A percentile compares a stretch with the other conserved stretches of the same genome.
phyloP scores from a whole-genome alignment of 1,140 invertebrate species.

The Frieseomelitta varia region DNA sequence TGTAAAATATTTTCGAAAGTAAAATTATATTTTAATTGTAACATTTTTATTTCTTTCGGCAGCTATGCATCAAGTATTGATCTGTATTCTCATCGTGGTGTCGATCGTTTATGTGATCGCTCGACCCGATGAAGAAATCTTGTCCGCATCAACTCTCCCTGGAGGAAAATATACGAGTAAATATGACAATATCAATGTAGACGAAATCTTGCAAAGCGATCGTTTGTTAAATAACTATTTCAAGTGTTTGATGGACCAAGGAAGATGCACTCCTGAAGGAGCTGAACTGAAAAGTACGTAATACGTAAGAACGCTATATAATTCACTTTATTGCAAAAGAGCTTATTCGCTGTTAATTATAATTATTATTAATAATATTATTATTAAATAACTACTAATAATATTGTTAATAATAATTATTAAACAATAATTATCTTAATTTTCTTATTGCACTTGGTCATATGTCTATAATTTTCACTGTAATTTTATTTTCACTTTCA shows the following conservation, averaged over 20 bases:
- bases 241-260: slow-evolving; percentile 86
- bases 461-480: too few relatives aligned
- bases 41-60: neutral
- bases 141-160: too few relatives aligned
- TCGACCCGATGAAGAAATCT: slow-evolving; percentile 37
- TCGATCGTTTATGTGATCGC: slow-evolving; percentile 76
- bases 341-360: neutral
- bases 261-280: slow-evolving; percentile 87
- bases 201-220: slow-evolving; percentile 86
- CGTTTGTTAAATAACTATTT: slow-evolving; percentile 86
- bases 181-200: slow-evolving; percentile 88
- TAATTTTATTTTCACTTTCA: too few relatives aligned
- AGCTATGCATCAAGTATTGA: slow-evolving; percentile 73
- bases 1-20: neutral
- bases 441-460: neutral
- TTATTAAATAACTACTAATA: too few relatives aligned
- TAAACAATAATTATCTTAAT: too few relatives aligned
- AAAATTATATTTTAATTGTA: neutral
- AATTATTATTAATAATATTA: too few relatives aligned
- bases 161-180: slow-evolving; percentile 84
- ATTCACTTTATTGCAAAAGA: neutral
- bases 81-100: slow-evolving; percentile 78
- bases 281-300: slow-evolving; percentile 87
- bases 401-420: too few relatives aligned
- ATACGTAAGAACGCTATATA: neutral